These are phyloP conservation scores for Pempheris klunzingeri DNA, from an alignment of 2,797 vertebrate species.

Conservation along the genomic window DNA sequence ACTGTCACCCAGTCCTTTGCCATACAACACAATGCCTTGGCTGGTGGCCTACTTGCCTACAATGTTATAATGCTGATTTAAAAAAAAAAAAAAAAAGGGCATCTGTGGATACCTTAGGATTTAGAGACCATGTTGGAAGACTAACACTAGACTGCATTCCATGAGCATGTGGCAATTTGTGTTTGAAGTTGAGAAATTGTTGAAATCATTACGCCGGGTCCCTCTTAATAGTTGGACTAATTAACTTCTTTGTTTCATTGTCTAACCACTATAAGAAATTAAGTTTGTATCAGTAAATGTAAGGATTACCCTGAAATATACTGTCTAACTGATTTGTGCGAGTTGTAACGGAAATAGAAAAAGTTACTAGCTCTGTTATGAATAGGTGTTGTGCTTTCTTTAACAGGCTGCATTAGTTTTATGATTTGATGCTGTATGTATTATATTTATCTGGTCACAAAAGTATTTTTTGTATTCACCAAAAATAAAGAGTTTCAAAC, in stretches of 20 bases:
- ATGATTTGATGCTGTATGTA: constrained; percentile 84
- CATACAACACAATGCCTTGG: constrained; percentile 82
- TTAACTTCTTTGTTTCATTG: constrained; percentile 71
- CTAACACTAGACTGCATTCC: constrained; percentile 81
- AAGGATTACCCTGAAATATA: constrained; percentile 77
- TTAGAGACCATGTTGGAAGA: constrained; percentile 62
- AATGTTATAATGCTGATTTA: constrained; percentile 67
- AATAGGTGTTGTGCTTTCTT: constrained; percentile 86
- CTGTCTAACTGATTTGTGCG: constrained; percentile 82
- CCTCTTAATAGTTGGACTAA: constrained; percentile 61
- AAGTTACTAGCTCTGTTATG: constrained; percentile 79
- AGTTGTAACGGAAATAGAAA: constrained; percentile 75
- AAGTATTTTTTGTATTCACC: constrained; percentile 92
- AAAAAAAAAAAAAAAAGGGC: too few species aligned
- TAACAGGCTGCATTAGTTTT: constrained; percentile 81
- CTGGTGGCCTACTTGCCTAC: constrained; percentile 78
- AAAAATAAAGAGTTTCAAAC: constrained; percentile 86
- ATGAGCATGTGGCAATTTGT: constrained; percentile 78
- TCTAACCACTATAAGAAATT: constrained; percentile 64
- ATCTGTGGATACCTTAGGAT: constrained; percentile 71
- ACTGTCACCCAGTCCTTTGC: constrained; percentile 74
- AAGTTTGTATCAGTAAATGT: constrained; percentile 80
- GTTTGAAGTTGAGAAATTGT: constrained; percentile 69
- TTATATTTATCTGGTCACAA: constrained; percentile 89
- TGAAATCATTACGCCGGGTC: constrained; percentile 67